Evolutionary conservation across 2,888 invertebrate genomes (phyloP).

Genomic region (Eupeodes luniger): DNA sequence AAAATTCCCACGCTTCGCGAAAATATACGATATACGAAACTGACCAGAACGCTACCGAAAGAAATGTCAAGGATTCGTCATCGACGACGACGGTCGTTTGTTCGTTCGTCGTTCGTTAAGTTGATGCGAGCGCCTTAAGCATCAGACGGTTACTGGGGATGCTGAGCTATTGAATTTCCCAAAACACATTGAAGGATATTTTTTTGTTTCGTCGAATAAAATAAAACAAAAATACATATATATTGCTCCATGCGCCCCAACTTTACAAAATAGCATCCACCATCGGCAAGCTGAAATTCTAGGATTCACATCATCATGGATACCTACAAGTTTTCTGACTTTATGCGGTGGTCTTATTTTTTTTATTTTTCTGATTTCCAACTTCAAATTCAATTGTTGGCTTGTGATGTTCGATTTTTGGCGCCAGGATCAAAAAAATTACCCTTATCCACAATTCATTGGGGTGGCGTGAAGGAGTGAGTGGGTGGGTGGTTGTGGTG

Average conservation of each 20-base stretch:
- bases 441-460: constrained; percentile 66
- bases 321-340: constrained; percentile 38
- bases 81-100: not conserved
- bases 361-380: not conserved
- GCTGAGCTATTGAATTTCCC: constrained; percentile 72
- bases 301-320: constrained; percentile 27
- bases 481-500: not conserved
- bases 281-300: constrained; percentile 4
- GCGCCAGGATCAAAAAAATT: constrained; percentile 64
- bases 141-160: constrained; percentile 75
- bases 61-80: constrained; percentile 19
- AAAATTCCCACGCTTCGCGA: constrained; percentile 19
- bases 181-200: constrained; percentile 73
- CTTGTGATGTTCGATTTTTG: constrained; percentile 66
- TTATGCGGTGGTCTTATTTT: constrained; percentile 2
- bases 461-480: too few relatives aligned
- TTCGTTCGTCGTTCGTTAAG: constrained; percentile 17
- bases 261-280: constrained; percentile 64
- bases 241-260: constrained; percentile 59
- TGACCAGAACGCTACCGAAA: not conserved
- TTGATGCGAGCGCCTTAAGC: constrained; percentile 74
- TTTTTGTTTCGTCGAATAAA: not conserved
- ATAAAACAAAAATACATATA: constrained; percentile 31
- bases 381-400: constrained; percentile 53
- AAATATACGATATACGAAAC: not conserved